A percentile compares a stretch with the other conserved stretches of the same genome.
phyloP scores from a whole-genome alignment of 1,140 invertebrate species.

The Drosophila kepulauana region DNA sequence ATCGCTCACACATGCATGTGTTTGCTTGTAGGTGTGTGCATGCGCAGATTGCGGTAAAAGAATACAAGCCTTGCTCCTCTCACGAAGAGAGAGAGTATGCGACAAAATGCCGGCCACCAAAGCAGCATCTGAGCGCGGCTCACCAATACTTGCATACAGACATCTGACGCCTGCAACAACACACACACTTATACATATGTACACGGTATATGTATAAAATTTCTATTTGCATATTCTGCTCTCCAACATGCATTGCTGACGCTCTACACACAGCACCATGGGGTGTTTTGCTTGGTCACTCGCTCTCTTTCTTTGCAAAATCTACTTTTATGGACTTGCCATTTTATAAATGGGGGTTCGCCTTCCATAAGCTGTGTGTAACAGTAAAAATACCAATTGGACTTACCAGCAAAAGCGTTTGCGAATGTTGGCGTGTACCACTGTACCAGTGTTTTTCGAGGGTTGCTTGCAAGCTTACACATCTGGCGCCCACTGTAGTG shows the following conservation, averaged over 20 bases:
- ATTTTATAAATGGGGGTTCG: background rate
- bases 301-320: constrained; percentile 17
- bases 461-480: constrained; percentile 41
- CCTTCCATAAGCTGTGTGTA: background rate
- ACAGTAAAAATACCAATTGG: constrained; percentile 1
- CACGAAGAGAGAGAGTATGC: background rate
- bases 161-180: background rate
- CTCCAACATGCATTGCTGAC: constrained; percentile 12
- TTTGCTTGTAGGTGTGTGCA: constrained; percentile 21
- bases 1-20: background rate
- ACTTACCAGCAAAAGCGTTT: background rate
- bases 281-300: constrained; percentile 17
- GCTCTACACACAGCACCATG: constrained; percentile 23
- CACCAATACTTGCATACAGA: background rate
- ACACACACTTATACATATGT: background rate
- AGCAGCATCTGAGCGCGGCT: constrained; percentile 34
- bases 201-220: background rate
- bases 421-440: constrained; percentile 7
- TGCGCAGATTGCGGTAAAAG: constrained; percentile 33
- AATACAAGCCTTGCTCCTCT: constrained; percentile 11
- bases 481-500: constrained; percentile 1
- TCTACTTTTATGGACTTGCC: background rate
- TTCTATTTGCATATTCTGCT: constrained; percentile 15
- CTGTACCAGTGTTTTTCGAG: constrained; percentile 29
- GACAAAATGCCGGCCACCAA: constrained; percentile 24